These are phyloP conservation scores for Oligia fasciuncula DNA, from an alignment of 2,888 invertebrate genomes.

Conservation along the genomic window DNA sequence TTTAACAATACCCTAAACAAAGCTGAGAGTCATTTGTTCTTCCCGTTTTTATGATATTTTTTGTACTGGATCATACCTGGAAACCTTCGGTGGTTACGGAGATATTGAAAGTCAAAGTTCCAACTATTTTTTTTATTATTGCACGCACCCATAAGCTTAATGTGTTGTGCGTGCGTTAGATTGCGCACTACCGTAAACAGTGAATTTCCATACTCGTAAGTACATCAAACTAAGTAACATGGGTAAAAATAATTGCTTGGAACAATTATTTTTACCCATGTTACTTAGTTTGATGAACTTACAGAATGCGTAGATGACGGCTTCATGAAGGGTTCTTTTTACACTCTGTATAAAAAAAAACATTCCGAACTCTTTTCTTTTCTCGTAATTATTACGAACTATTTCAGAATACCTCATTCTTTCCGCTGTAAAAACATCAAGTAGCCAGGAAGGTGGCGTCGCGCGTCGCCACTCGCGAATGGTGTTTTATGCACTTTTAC, in stretches of 20 bases:
- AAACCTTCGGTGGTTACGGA: not conserved
- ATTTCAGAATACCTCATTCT: not conserved
- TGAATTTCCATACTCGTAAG: not conserved
- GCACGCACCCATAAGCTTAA: not conserved
- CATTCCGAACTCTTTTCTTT: not conserved
- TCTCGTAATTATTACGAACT: not conserved
- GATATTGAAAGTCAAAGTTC: not conserved
- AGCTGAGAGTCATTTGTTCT: not conserved
- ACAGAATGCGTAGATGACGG: not conserved
- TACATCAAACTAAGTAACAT: too few species aligned
- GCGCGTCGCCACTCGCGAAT: too few species aligned
- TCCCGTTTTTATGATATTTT: not conserved
- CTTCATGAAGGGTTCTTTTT: not conserved
- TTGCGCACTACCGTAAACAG: not conserved
- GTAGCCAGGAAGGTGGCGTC: not conserved
- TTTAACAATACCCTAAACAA: not conserved
- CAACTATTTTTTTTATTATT: not conserved
- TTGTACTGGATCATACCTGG: not conserved
- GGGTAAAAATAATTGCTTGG: too few species aligned
- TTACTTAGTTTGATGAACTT: not conserved
- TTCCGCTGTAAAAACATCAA: not conserved
- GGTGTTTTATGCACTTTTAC: not conserved
- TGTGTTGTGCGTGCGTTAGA: not conserved
- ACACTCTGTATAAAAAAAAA: not conserved
- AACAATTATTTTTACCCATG: not conserved